A percentile compares a stretch with the other conserved stretches of the same genome.
phyloP scores from a whole-genome alignment of 2,888 invertebrate genomes.

The Tachina grossa region DNA sequence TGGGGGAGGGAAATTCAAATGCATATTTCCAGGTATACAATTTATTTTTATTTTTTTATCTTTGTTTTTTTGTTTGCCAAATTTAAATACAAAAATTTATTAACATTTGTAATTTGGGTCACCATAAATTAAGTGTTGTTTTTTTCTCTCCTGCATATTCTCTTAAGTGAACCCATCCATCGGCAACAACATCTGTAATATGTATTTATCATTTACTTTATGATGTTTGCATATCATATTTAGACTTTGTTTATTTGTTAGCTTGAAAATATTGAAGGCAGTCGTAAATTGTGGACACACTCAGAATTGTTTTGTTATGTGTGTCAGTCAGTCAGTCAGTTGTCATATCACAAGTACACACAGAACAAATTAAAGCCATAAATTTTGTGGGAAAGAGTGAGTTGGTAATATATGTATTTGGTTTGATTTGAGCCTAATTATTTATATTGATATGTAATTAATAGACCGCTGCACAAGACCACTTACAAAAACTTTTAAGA shows the following conservation, averaged over 20 bases:
- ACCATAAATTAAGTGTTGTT: constrained; percentile 60
- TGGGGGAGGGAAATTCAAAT: neutral
- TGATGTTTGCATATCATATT: constrained; percentile 53
- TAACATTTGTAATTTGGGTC: constrained; percentile 79
- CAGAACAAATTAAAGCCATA: neutral
- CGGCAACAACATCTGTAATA: constrained; percentile 32
- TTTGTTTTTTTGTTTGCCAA: constrained; percentile 70
- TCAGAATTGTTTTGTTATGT: constrained; percentile 41
- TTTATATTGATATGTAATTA: neutral
- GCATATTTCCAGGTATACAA: constrained; percentile 49
- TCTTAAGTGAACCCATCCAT: constrained; percentile 10
- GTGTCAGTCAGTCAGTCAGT: constrained; percentile 26
- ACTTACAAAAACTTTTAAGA: too few relatives aligned
- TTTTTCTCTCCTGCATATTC: neutral
- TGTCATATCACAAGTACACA: neutral
- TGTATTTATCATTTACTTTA: constrained; percentile 9
- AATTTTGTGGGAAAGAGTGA: neutral
- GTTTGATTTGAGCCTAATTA: neutral
- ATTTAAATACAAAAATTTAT: constrained; percentile 72
- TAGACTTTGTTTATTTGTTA: constrained; percentile 25
- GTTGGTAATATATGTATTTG: neutral
- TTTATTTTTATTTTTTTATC: constrained; percentile 16
- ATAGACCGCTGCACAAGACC: too few relatives aligned
- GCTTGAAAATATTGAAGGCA: constrained; percentile 53
- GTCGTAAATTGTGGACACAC: constrained; percentile 49